Base-by-base conservation (phyloP, 2,797 vertebrate genomes). In the Sus cebifrons region DNA sequence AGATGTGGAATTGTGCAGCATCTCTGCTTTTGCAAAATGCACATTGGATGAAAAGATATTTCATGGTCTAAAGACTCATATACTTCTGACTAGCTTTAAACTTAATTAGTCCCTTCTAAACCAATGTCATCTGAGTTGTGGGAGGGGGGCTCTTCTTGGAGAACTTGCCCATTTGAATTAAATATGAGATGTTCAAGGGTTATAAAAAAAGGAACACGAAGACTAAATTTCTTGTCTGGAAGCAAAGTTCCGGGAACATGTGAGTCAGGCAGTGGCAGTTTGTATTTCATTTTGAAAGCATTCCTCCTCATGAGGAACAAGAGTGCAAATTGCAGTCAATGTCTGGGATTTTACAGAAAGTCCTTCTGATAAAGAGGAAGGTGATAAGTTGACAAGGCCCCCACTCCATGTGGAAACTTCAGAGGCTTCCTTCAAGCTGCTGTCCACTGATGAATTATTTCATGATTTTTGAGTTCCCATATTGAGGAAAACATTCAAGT, bases 21-120 rank as follows among this genome's bases (percentile, higher is more conserved):
- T 92, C 60, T 97, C 58, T 78, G 62, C 54, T 95, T 89, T 93
- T 89, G 58, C 84, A 93, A 93, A 95, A 86, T 75, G 92, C 67
- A 82, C 23, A 91, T 96, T 90, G 82, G 89, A 97, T 95, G 89
- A 96, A 91, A 96, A 92, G 75, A 81, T 97, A 90, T 94, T 97
- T 95, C 84, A 92, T 0, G 10, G 21, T 95, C 84, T 62, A 79
- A 89, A 92, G 90, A 58, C 77, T 89, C 56, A 32, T 49, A 36
- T 54, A 36, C 60, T 44, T 94, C 52, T 75, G 92, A 94, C 73
- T 78, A 36, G 81, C 62, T 90, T 88, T 96, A 74, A 77, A 60
- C 73, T 85, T 91, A 93, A 93, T 95, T 91, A 93, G 71, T 81
- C 29, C 52, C 77, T 81, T 92, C 84, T 86, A 81, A 83, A 36